Evolutionary conservation across 2,888 invertebrate species (phyloP).

Genomic region (Gibbula magus): DNA sequence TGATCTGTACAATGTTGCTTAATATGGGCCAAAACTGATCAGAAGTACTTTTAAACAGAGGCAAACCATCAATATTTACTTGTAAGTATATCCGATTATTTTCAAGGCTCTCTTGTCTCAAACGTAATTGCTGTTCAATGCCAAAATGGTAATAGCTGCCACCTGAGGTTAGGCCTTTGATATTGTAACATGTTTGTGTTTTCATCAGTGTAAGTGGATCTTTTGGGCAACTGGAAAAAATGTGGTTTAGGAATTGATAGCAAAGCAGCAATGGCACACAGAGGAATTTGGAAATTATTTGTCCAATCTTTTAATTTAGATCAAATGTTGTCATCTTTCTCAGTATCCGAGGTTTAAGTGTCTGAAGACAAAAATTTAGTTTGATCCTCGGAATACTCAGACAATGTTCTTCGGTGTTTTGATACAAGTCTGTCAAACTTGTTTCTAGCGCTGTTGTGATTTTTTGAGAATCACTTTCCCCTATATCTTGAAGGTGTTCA

Average conservation of each 20-base stretch:
- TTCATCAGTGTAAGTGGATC: slow-evolving; percentile 21
- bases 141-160: slow-evolving; percentile 8
- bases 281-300: not conserved
- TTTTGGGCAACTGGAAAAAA: not conserved
- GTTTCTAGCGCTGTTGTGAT: too few species aligned
- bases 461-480: too few species aligned
- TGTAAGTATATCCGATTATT: not conserved
- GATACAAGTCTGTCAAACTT: too few species aligned
- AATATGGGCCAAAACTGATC: slow-evolving; percentile 34
- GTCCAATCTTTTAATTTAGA: too few species aligned
- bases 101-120: too few species aligned
- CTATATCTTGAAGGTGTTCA: too few species aligned
- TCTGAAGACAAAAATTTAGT: too few species aligned
- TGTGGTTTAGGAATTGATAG: not conserved
- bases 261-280: not conserved
- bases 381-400: too few species aligned
- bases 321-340: too few species aligned
- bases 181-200: not conserved
- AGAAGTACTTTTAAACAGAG: slow-evolving; percentile 28
- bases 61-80: slow-evolving; percentile 35
- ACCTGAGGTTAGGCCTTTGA: not conserved
- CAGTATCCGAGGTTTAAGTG: too few species aligned
- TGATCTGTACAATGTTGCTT: not conserved
- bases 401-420: too few species aligned
- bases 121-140: not conserved